Percentiles rank a stretch among this genome's conserved stretches.
phyloP scores from a whole-genome alignment of 37 sponge, comb jelly and placozoan species.

The Oopsacas minuta region DNA sequence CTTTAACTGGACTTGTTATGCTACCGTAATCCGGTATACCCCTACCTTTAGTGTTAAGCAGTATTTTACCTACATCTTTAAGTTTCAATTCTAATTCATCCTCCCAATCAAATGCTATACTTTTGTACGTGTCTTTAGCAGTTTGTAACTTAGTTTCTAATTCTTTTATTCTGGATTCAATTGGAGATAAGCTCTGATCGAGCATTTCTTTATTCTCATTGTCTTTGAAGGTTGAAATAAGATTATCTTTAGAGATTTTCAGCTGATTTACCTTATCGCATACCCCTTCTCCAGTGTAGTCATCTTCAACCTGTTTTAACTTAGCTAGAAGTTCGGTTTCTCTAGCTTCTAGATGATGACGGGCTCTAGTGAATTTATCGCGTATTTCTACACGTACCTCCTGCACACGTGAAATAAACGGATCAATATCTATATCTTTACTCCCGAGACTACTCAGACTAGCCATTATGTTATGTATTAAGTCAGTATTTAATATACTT shows the following conservation, averaged over 20 bases:
- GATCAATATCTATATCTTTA: background rate
- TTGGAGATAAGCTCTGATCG: background rate
- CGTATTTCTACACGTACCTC: background rate
- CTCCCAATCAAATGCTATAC: background rate
- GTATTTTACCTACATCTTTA: background rate
- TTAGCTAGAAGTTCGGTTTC: background rate
- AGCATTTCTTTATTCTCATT: background rate
- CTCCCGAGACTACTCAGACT: background rate
- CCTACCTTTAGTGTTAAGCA: background rate
- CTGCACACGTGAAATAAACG: background rate
- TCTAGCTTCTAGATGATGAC: background rate
- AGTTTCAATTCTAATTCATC: background rate
- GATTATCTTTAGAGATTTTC: background rate
- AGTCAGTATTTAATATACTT: too few relatives aligned
- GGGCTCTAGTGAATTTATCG: background rate
- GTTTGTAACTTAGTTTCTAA: background rate
- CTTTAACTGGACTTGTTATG: background rate
- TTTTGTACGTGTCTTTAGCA: background rate
- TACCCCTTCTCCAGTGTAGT: background rate
- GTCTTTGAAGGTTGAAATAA: background rate
- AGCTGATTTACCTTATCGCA: background rate
- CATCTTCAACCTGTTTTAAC: background rate
- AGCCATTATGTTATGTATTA: background rate
- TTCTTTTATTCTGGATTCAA: background rate
- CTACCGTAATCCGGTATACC: background rate